Evolutionary conservation across 2,888 invertebrate genomes (phyloP).

Genomic region (Monopis laevigella): DNA sequence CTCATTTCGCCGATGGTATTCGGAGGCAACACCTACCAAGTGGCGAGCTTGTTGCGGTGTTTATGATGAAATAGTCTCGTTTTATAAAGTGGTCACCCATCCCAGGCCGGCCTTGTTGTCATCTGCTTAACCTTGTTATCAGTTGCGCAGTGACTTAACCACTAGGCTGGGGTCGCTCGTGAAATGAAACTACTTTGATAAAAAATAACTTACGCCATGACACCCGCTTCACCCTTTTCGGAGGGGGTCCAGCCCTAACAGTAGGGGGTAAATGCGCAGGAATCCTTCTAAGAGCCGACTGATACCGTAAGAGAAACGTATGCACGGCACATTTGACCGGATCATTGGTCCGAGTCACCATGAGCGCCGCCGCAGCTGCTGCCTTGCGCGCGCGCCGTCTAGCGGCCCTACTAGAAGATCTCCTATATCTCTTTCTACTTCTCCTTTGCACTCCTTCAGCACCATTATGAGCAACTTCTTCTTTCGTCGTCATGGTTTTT

Average conservation of each 20-base stretch:
- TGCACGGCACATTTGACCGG: conserved; percentile 54
- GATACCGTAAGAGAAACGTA: conserved; percentile 45
- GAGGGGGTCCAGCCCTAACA: conserved; percentile 47
- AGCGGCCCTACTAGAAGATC: conserved; percentile 36
- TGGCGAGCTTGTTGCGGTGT: too few relatives aligned
- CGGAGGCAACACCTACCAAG: too few relatives aligned
- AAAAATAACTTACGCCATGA: conserved; percentile 53
- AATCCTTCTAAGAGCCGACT: conserved; percentile 46
- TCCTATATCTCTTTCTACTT: conserved; percentile 16
- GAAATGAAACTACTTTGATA: too few relatives aligned
- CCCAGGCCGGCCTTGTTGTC: too few relatives aligned
- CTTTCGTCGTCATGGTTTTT: conserved; percentile 1
- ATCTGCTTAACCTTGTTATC: too few relatives aligned
- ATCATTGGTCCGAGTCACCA: conserved; percentile 18
- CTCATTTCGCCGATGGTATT: too few relatives aligned
- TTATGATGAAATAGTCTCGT: too few relatives aligned
- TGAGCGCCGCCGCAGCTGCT: conserved; percentile 21
- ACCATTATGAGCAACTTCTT: not conserved
- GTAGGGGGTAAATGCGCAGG: conserved; percentile 49
- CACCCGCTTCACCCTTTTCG: conserved; percentile 52
- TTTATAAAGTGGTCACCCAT: too few relatives aligned
- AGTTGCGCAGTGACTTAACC: too few relatives aligned
- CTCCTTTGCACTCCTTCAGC: not conserved
- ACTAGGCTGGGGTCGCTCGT: too few relatives aligned
- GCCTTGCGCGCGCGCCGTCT: conserved; percentile 35